phyloP scores from a whole-genome alignment of 1,140 invertebrate species.

The Macrocentrus cingulum region DNA sequence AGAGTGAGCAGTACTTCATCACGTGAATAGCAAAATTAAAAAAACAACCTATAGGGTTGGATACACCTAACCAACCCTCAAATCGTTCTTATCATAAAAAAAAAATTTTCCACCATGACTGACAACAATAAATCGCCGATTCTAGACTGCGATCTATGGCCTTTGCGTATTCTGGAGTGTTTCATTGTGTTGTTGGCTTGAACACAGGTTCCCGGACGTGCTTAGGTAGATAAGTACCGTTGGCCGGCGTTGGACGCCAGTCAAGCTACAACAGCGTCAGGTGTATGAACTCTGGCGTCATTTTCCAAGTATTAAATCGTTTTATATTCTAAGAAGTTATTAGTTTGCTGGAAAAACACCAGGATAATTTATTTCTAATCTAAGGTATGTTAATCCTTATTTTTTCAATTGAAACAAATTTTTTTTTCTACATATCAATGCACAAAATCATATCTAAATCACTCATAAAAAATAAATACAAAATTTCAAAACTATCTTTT shows the following conservation, averaged over 20 bases:
- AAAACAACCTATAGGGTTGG: too few species aligned
- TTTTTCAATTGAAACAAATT: too few species aligned
- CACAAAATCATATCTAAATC: too few species aligned
- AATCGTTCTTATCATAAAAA: too few species aligned
- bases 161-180: conserved; percentile 21
- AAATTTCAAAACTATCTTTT: too few species aligned
- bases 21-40: too few species aligned
- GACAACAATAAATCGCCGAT: conserved; percentile 23
- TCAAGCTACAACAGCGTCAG: conserved; percentile 45
- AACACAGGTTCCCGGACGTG: conserved; percentile 27
- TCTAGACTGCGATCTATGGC: conserved; percentile 16
- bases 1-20: not conserved
- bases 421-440: too few species aligned
- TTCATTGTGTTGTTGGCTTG: conserved; percentile 34
- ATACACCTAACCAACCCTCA: too few species aligned
- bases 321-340: conserved; percentile 6
- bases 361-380: not conserved
- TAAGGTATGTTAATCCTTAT: not conserved
- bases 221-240: conserved; percentile 51
- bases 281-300: conserved; percentile 35
- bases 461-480: too few species aligned
- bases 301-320: not conserved
- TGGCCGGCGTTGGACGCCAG: conserved; percentile 42
- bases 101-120: too few species aligned
- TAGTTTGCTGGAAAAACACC: not conserved